Percentiles rank a stretch among this genome's conserved stretches.
Conservation (phyloP, 2,888 invertebrate genomes). For the Perithous albicinctus region DNA sequence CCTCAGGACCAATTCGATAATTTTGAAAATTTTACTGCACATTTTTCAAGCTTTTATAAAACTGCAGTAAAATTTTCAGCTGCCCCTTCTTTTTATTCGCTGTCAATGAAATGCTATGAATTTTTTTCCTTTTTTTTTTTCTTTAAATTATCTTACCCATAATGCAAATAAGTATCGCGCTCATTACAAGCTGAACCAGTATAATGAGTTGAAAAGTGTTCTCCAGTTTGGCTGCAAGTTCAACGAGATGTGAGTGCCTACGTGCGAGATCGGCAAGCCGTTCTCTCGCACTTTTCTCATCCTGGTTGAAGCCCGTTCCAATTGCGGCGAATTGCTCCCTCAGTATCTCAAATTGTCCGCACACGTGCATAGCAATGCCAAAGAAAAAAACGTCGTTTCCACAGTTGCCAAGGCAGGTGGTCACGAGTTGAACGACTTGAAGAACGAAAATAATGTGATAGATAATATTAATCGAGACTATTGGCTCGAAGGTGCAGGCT, state of each 20-base stretch:
- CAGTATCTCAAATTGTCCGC: conserved; percentile 80
- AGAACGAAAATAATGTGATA: conserved; percentile 69
- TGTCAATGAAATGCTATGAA: no score
- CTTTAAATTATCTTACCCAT: conserved; percentile 66
- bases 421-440: conserved; percentile 68
- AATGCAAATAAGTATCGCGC: conserved; percentile 71
- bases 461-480: conserved; percentile 36
- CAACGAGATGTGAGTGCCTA: conserved; percentile 69
- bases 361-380: conserved; percentile 78
- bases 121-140: no score
- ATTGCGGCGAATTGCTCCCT: conserved; percentile 70
- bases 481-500: conserved; percentile 64
- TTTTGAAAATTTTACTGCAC: no score
- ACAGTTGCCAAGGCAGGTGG: conserved; percentile 68
- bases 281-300: conserved; percentile 27
- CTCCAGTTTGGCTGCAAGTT: conserved; percentile 68
- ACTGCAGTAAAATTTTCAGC: no score
- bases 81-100: no score
- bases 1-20: no score
- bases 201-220: conserved; percentile 71
- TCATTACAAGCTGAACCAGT: conserved; percentile 69
- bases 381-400: conserved; percentile 79
- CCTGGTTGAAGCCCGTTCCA: background rate
- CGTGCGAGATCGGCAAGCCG: conserved; percentile 54
- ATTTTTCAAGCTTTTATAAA: no score